phyloP scores from a whole-genome alignment of 2,113 vertebrate genomes.

The Corythornis madagascariensis region DNA sequence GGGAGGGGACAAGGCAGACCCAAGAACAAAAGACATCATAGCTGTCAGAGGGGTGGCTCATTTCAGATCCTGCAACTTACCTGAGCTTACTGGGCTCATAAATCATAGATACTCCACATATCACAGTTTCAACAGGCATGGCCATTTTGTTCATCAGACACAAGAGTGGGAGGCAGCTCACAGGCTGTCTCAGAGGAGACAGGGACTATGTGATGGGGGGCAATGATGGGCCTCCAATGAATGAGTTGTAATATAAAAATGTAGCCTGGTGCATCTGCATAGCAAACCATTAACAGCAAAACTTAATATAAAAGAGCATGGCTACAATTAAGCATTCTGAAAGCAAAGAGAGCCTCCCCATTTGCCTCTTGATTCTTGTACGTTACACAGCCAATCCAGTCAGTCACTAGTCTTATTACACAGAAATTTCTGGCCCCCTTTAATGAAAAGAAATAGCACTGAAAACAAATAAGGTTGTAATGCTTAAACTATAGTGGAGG shows the following conservation, averaged over 20 bases:
- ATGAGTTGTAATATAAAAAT: not conserved
- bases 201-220: not conserved
- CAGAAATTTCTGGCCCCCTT: not conserved
- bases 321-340: not conserved
- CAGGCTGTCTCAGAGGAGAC: not conserved
- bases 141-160: not conserved
- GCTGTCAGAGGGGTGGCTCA: not conserved
- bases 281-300: not conserved
- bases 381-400: not conserved
- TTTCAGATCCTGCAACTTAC: not conserved
- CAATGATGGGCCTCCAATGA: not conserved
- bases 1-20: not conserved
- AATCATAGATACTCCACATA: not conserved
- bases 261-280: not conserved
- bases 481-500: not conserved
- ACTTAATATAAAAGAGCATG: not conserved
- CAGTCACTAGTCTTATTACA: not conserved
- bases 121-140: rapidly evolving
- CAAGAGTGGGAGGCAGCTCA: not conserved
- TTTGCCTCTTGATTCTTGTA: not conserved
- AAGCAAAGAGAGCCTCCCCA: not conserved
- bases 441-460: not conserved
- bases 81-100: not conserved
- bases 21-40: not conserved
- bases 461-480: not conserved